Percentiles rank a stretch among this genome's conserved stretches.
Conservation (phyloP, 1,140 invertebrate species). For the Penaeus vannamei region DNA sequence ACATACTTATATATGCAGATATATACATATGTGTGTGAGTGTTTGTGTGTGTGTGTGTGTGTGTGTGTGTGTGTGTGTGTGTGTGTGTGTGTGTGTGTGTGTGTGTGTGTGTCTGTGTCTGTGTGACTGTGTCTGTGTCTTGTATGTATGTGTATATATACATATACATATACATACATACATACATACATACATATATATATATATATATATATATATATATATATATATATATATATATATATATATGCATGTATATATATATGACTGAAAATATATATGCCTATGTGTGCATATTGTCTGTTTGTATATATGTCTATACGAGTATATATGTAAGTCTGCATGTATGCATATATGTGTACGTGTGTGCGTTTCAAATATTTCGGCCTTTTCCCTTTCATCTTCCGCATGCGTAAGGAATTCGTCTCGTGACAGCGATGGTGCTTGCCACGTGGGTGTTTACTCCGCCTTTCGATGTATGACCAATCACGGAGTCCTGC, state of each 20-base stretch:
- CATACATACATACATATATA: background rate
- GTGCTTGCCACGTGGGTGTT: constrained; percentile 44
- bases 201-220: background rate
- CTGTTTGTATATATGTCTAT: background rate
- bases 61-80: too few species aligned
- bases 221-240: background rate
- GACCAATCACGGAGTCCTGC: background rate
- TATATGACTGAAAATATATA: constrained; percentile 5
- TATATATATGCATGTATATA: background rate
- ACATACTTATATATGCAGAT: too few species aligned
- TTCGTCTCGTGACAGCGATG: too few species aligned
- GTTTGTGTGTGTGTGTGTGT: too few species aligned
- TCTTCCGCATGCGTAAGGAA: too few species aligned
- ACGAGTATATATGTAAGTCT: background rate
- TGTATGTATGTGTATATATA: too few species aligned
- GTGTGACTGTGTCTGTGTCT: too few species aligned
- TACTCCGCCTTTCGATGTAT: background rate
- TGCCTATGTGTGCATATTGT: constrained; percentile 16
- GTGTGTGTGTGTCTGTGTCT: too few species aligned
- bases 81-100: too few species aligned
- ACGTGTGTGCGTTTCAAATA: background rate
- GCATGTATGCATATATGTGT: background rate
- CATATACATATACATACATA: background rate
- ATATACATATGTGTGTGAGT: too few species aligned
- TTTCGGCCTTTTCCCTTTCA: too few species aligned